These are phyloP conservation scores for Ptychoptera contaminata DNA, from an alignment of 2,888 invertebrate species.

Conservation along the genomic window DNA sequence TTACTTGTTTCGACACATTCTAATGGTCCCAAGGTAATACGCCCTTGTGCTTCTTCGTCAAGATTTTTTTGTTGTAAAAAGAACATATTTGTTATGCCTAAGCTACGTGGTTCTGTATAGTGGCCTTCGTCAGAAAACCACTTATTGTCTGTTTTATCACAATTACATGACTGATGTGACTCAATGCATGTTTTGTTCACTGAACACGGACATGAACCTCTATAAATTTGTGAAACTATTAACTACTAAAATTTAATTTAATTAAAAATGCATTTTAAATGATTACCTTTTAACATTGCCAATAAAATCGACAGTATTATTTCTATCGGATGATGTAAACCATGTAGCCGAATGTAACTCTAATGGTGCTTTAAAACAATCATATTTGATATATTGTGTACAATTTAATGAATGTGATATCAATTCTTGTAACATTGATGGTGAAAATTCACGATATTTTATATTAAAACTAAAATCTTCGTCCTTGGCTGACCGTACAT, in stretches of 20 bases:
- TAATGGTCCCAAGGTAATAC: slow-evolving; percentile 78
- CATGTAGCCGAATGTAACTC: slow-evolving; percentile 78
- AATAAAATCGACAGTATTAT: slow-evolving; percentile 65
- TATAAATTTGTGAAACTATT: slow-evolving; percentile 19
- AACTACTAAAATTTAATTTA: neutral
- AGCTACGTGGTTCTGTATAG: slow-evolving; percentile 59
- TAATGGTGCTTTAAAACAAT: slow-evolving; percentile 75
- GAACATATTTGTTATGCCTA: slow-evolving; percentile 82
- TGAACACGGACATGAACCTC: slow-evolving; percentile 59
- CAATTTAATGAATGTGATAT: slow-evolving; percentile 81
- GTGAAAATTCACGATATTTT: slow-evolving; percentile 75
- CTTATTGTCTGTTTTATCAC: slow-evolving; percentile 73
- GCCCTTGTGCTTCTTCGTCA: slow-evolving; percentile 66
- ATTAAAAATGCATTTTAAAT: slow-evolving; percentile 5
- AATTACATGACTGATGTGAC: slow-evolving; percentile 73
- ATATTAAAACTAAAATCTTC: slow-evolving; percentile 73
- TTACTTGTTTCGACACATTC: slow-evolving; percentile 91
- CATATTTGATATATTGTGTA: slow-evolving; percentile 77
- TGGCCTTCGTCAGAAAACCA: slow-evolving; percentile 84
- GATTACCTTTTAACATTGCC: slow-evolving; percentile 64
- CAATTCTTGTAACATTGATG: slow-evolving; percentile 80
- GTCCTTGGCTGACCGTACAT: slow-evolving; percentile 63
- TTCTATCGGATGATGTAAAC: slow-evolving; percentile 67
- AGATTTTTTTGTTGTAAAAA: slow-evolving; percentile 75
- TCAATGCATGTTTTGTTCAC: slow-evolving; percentile 70